These are phyloP conservation scores for Meteorus cinctellus DNA, from an alignment of 2,888 invertebrate genomes.

Conservation along the genomic window DNA sequence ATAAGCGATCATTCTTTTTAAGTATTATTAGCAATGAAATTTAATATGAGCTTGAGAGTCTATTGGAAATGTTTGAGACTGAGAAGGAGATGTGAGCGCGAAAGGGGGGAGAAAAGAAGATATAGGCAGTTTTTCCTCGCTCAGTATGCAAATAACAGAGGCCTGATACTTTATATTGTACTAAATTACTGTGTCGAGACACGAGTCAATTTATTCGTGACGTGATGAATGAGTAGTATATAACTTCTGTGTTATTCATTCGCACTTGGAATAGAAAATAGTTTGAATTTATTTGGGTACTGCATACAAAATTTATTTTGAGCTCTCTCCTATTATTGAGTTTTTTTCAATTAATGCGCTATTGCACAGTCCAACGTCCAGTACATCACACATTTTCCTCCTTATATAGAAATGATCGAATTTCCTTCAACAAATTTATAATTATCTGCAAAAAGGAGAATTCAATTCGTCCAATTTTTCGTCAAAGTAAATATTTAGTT, in stretches of 20 bases:
- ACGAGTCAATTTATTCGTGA: slow-evolving; percentile 7
- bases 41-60: background rate
- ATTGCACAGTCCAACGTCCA: too few species aligned
- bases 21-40: slow-evolving; percentile 2
- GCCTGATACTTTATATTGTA: background rate
- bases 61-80: background rate
- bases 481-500: too few species aligned
- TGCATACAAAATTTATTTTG: too few species aligned
- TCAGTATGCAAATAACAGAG: background rate
- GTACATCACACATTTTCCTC: too few species aligned
- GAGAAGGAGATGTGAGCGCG: background rate
- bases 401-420: too few species aligned
- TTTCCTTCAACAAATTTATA: too few species aligned
- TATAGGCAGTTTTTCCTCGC: background rate
- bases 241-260: background rate
- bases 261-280: background rate
- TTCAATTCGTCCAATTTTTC: too few species aligned
- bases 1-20: background rate
- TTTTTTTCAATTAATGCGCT: too few species aligned
- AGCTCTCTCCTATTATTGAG: too few species aligned
- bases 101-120: background rate
- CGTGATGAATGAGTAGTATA: background rate
- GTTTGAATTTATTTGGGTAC: too few species aligned
- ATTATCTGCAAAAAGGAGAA: too few species aligned
- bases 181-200: background rate